A percentile compares a stretch with the other conserved stretches of the same genome.
Evolutionary conservation across 1,140 invertebrate species (phyloP).

Genomic region (Papilio aristodemus): DNA sequence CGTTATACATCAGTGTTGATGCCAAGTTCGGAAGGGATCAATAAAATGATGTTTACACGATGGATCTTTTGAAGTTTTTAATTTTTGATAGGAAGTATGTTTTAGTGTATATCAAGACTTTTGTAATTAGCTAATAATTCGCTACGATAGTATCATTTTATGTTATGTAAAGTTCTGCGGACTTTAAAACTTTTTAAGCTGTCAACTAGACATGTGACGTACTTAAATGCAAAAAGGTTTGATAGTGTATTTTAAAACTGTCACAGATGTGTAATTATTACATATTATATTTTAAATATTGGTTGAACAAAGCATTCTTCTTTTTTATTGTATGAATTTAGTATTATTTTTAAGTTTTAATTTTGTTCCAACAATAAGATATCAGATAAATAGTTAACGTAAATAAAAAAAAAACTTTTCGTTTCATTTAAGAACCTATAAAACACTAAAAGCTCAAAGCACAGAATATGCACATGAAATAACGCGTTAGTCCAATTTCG

Average conservation of each 20-base stretch:
- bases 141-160: neutral
- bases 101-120: no score
- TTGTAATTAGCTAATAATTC: neutral
- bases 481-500: no score
- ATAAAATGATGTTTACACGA: conserved; percentile 3
- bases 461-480: no score
- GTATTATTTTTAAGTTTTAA: neutral
- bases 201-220: conserved; percentile 41
- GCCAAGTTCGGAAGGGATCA: conserved; percentile 27
- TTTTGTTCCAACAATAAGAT: neutral
- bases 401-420: neutral
- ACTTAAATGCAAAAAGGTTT: conserved; percentile 27
- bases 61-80: neutral
- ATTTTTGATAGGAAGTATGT: neutral
- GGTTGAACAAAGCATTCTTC: neutral
- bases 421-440: neutral
- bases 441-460: conserved; percentile 10
- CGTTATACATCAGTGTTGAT: neutral
- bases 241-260: neutral
- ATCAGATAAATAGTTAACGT: neutral
- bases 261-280: neutral
- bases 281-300: neutral
- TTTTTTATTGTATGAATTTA: neutral
- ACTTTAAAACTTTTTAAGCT: conserved; percentile 48
- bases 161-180: conserved; percentile 23